Evolutionary conservation across 2,113 vertebrate species (phyloP), one percentile per base, ranked within the genome.

Genomic region (Trinectes maculatus): DNA sequence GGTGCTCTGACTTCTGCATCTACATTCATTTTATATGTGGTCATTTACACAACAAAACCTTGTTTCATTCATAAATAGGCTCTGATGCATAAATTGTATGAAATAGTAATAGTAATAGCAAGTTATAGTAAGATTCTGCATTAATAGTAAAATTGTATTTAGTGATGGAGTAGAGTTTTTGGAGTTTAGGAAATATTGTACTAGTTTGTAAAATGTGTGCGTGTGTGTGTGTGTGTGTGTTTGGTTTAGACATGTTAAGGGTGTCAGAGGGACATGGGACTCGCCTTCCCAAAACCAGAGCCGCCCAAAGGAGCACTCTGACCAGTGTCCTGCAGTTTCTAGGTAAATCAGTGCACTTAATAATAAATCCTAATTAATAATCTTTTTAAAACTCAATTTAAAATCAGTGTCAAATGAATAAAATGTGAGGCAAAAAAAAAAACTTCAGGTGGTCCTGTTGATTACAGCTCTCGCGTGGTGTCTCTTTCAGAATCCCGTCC

Each of bases 311-410:
- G 88, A 98, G 96, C 69, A 96, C 96, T 76, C 91, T 98, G 86
- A 95, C 94, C 70, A 97, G 94, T 84, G 94, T 98, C 79, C 92
- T 98, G 90, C 95, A 96, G 87, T 98, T 96, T 89, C 93, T 98
- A 88, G 97, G 97, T 98, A 92, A 87, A 73, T 47, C 34, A 42
- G 63, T 26, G 22, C 52, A 46, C 49, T 25, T 15, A 5, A 22
- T 47, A 36, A 0, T n/a, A n/a, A 3, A 31, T 15, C 48, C 53
- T 21, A 10, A 51, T 2, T 29, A 11, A 8, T n/a, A 18, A n/a
- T n/a, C n/a, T n/a, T n/a, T n/a, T n/a, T n/a, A n/a, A n/a, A n/a
- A n/a, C n/a, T n/a, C n/a, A n/a, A n/a, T n/a, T n/a, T n/a, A n/a
- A n/a, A n/a, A n/a, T n/a, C n/a, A n/a, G 3, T 16, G 9, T 55